These are phyloP conservation scores for Varanus salvator DNA, from an alignment of 2,113 vertebrate genomes.

Conservation along the genomic window DNA sequence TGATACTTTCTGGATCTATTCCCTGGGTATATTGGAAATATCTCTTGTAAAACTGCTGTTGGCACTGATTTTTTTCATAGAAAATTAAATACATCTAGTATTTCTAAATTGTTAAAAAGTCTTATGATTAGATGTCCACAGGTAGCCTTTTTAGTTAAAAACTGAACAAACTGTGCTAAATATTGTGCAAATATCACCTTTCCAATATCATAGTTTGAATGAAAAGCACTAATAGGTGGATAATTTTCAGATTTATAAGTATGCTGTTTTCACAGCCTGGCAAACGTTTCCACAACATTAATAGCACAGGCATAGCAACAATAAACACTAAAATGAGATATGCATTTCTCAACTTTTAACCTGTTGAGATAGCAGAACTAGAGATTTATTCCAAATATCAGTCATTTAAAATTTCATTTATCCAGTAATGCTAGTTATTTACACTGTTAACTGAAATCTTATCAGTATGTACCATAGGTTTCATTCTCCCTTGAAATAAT, in stretches of 20 bases:
- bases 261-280: slow-evolving; percentile 13
- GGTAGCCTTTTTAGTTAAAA: not conserved
- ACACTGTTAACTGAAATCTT: not conserved
- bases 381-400: not conserved
- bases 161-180: slow-evolving; percentile 21
- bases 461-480: slow-evolving; percentile 7
- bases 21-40: not conserved
- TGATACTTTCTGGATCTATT: slow-evolving; percentile 1
- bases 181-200: slow-evolving; percentile 5
- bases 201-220: not conserved
- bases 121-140: not conserved
- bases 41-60: not conserved
- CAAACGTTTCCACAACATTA: not conserved
- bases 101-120: slow-evolving; percentile 1
- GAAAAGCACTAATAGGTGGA: not conserved
- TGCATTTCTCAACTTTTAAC: not conserved
- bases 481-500: not conserved
- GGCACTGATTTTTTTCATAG: not conserved
- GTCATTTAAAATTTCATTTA: slow-evolving; percentile 22
- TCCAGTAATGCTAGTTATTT: slow-evolving; percentile 19
- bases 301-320: not conserved
- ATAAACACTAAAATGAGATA: not conserved
- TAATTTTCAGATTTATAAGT: not conserved
- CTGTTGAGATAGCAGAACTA: not conserved
- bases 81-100: not conserved